Percentiles rank a stretch among this genome's conserved stretches.
Evolutionary conservation across 37 sponge, comb jelly and placozoan genomes (phyloP).

Genomic region (Amphimedon queenslandica): DNA sequence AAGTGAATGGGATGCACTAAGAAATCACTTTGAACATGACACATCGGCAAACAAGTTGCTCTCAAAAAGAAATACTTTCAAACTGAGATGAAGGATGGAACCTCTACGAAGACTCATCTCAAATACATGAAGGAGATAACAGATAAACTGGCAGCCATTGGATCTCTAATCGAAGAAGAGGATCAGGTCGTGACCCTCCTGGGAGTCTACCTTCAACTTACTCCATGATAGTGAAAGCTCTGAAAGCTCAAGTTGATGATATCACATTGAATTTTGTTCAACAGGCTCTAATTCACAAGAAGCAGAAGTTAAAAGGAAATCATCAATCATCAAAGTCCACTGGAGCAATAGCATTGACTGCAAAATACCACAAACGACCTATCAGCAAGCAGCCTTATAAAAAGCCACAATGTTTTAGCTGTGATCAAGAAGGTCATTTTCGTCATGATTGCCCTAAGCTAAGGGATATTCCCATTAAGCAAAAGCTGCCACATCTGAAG

Average conservation of each 20-base stretch:
- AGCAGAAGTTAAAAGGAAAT: not conserved
- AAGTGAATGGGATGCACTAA: too few relatives aligned
- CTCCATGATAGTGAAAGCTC: not conserved
- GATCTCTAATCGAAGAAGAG: too few relatives aligned
- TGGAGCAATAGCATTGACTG: not conserved
- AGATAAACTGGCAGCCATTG: slow-evolving; percentile 37
- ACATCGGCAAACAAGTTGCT: too few relatives aligned
- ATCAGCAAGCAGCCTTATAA: too few relatives aligned
- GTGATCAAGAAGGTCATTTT: not conserved
- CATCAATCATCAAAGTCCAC: not conserved
- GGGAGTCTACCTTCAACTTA: slow-evolving; percentile 4
- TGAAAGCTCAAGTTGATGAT: not conserved
- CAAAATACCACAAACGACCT: not conserved
- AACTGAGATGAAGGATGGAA: slow-evolving; percentile 47
- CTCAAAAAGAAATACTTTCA: slow-evolving; percentile 50
- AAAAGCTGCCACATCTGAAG: not conserved
- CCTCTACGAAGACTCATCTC: slow-evolving; percentile 17
- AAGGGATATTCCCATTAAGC: not conserved
- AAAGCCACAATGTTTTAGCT: slow-evolving; percentile 11
- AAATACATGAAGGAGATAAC: too few relatives aligned
- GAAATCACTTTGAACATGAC: too few relatives aligned
- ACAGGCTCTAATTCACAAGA: not conserved
- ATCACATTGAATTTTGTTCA: not conserved
- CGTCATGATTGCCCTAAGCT: not conserved
- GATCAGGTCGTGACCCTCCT: too few relatives aligned